These are phyloP conservation scores for Thinocorus orbignyianus DNA, from an alignment of 2,113 vertebrate species.

Conservation along the genomic window DNA sequence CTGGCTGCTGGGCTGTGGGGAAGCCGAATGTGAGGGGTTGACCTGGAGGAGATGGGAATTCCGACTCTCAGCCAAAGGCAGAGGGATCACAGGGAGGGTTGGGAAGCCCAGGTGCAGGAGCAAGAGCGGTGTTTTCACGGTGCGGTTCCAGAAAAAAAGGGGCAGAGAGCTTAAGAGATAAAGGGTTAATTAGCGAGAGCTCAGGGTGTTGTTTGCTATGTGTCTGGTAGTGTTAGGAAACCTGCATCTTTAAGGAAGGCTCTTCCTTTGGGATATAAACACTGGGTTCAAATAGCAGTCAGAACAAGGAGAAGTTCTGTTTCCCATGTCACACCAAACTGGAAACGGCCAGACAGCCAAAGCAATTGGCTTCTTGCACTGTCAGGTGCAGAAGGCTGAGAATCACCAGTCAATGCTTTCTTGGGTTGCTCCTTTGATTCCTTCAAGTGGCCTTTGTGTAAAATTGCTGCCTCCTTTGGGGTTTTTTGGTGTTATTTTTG, in stretches of 20 bases:
- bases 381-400: conserved; percentile 38
- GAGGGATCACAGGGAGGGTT: background rate
- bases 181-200: conserved; percentile 8
- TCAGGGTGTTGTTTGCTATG: background rate
- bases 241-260: background rate
- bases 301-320: background rate
- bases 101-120: conserved; percentile 42
- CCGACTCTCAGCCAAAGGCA: background rate
- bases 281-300: conserved; percentile 15
- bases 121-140: background rate
- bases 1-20: background rate
- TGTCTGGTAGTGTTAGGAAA: background rate
- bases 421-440: background rate
- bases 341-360: background rate
- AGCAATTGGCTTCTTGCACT: background rate
- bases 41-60: background rate
- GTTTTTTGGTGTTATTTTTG: background rate
- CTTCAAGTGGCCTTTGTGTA: background rate
- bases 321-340: conserved; percentile 32
- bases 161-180: conserved; percentile 1
- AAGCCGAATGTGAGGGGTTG: background rate
- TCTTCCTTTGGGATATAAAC: conserved; percentile 6
- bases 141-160: background rate
- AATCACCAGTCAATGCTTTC: background rate
- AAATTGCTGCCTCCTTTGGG: background rate